phyloP scores from a whole-genome alignment of 2,888 invertebrate genomes.

The Drosophila prolongata region DNA sequence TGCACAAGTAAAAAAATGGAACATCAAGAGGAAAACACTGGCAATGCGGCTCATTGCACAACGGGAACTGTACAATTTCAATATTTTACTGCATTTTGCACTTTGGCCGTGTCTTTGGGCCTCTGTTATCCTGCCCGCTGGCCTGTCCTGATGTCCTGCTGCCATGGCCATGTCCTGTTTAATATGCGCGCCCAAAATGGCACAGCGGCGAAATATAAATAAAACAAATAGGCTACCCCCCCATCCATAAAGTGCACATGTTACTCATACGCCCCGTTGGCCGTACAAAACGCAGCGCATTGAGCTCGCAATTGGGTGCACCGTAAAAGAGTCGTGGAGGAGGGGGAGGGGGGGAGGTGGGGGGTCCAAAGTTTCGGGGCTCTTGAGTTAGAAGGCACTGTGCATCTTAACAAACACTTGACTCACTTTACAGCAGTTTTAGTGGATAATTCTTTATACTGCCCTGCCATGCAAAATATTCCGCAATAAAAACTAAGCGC shows the following conservation, averaged over 20 bases:
- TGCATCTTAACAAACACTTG: slow-evolving; percentile 36
- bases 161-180: slow-evolving; percentile 31
- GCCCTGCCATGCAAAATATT: slow-evolving; percentile 44
- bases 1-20: slow-evolving; percentile 34
- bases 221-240: slow-evolving; percentile 36
- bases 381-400: slow-evolving; percentile 2
- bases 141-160: slow-evolving; percentile 6
- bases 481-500: slow-evolving; percentile 58
- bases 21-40: slow-evolving; percentile 36
- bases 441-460: slow-evolving; percentile 45
- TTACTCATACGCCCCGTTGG: slow-evolving; percentile 51
- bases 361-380: background rate
- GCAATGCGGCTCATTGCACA: slow-evolving; percentile 69
- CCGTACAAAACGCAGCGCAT: slow-evolving; percentile 30
- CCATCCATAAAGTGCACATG: slow-evolving; percentile 45
- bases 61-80: slow-evolving; percentile 67
- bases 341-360: background rate
- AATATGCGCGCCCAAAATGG: slow-evolving; percentile 53
- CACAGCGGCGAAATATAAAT: slow-evolving; percentile 47
- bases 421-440: slow-evolving; percentile 42
- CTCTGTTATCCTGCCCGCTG: slow-evolving; percentile 29
- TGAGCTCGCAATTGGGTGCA: slow-evolving; percentile 30
- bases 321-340: slow-evolving; percentile 9
- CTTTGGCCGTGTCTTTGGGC: slow-evolving; percentile 44
- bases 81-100: slow-evolving; percentile 75